Percentiles rank a stretch among this genome's conserved stretches.
These are phyloP conservation scores for Eulithis testata DNA, from an alignment of 2,888 invertebrate genomes.

Conservation along the genomic window DNA sequence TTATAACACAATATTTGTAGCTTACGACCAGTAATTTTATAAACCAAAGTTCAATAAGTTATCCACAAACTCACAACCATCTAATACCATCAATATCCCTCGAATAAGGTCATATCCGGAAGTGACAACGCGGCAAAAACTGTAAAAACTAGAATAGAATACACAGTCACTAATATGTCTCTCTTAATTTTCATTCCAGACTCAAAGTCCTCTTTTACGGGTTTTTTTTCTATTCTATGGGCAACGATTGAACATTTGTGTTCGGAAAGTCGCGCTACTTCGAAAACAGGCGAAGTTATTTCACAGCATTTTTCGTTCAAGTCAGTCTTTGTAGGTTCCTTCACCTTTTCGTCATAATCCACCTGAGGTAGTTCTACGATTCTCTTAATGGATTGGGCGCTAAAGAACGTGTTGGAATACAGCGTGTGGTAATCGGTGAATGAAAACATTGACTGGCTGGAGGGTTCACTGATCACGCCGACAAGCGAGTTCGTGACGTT, in stretches of 20 bases:
- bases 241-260: constrained; percentile 27
- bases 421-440: constrained; percentile 48
- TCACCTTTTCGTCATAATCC: constrained; percentile 28
- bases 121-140: constrained; percentile 76
- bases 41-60: not conserved
- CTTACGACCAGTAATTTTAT: constrained; percentile 25
- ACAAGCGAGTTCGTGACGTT: constrained; percentile 53
- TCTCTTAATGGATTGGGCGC: constrained; percentile 34
- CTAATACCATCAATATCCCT: constrained; percentile 7
- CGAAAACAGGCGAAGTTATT: constrained; percentile 21
- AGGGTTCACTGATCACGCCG: constrained; percentile 52
- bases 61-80: no score
- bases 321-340: constrained; percentile 29
- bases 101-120: constrained; percentile 55
- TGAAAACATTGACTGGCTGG: constrained; percentile 55
- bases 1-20: constrained; percentile 1
- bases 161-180: constrained; percentile 73
- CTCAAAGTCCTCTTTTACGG: constrained; percentile 51
- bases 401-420: constrained; percentile 43
- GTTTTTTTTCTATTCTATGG: constrained; percentile 31
- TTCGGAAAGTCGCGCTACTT: constrained; percentile 31
- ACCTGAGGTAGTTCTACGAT: constrained; percentile 46
- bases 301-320: constrained; percentile 31
- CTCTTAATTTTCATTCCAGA: constrained; percentile 68
- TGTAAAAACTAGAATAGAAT: constrained; percentile 73